Conservation (phyloP, 2,797 vertebrate genomes). For the Anguilla pacifica region DNA sequence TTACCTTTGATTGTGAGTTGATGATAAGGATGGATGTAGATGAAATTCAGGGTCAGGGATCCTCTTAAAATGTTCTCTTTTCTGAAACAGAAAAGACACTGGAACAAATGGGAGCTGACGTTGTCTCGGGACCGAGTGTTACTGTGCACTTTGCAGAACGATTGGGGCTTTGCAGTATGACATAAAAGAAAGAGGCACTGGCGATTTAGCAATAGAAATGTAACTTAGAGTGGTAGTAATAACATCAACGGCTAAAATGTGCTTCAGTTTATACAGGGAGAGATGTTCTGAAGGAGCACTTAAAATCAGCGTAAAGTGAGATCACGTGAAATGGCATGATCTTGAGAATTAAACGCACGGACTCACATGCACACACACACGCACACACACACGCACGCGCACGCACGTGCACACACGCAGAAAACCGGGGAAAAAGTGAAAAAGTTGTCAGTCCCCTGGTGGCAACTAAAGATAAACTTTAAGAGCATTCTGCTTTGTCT, state of each 20-base stretch:
- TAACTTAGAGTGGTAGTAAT: neutral
- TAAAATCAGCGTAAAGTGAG: neutral
- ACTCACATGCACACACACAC: neutral
- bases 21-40: neutral
- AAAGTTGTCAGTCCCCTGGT: conserved; percentile 5
- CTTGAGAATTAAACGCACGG: neutral
- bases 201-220: neutral
- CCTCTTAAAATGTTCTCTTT: neutral
- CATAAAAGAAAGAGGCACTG: neutral
- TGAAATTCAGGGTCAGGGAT: neutral
- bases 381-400: neutral
- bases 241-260: neutral
- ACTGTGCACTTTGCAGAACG: neutral
- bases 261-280: neutral
- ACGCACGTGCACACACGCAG: neutral
- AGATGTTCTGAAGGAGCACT: neutral
- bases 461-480: conserved; percentile 8
- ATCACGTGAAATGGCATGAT: neutral
- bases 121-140: neutral
- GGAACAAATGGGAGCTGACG: neutral
- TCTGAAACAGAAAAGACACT: neutral
- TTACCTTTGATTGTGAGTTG: too few relatives aligned
- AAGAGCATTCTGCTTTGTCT: neutral
- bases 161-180: neutral
- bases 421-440: neutral